A percentile compares a stretch with the other conserved stretches of the same genome.
Conservation (phyloP, 2,888 invertebrate species). For the Patella depressa region DNA sequence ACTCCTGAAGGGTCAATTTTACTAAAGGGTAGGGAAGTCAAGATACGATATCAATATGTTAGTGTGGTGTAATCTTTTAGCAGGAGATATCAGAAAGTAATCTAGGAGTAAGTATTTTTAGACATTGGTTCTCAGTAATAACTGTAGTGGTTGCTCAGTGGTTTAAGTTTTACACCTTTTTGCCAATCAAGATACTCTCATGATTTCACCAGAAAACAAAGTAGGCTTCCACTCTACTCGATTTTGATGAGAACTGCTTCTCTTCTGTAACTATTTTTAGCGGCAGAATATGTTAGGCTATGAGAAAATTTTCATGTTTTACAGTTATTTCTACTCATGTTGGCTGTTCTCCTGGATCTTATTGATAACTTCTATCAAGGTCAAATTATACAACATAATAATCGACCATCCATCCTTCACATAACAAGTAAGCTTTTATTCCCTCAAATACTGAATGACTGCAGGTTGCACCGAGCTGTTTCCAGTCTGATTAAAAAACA, state of each 20-base stretch:
- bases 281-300: background rate
- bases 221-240: constrained; percentile 7
- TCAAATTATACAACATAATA: too few relatives aligned
- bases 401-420: too few relatives aligned
- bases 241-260: background rate
- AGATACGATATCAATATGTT: background rate
- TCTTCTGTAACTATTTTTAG: constrained; percentile 7
- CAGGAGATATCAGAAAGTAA: constrained; percentile 1
- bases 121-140: background rate
- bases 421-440: too few relatives aligned
- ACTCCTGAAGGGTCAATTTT: constrained; percentile 6
- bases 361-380: too few relatives aligned
- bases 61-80: constrained; percentile 5
- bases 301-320: constrained; percentile 1
- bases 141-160: background rate
- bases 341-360: too few relatives aligned
- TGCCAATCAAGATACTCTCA: background rate
- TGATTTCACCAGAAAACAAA: constrained; percentile 10
- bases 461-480: too few relatives aligned
- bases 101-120: constrained; percentile 2
- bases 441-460: too few relatives aligned
- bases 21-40: background rate
- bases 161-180: background rate
- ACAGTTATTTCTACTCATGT: background rate
- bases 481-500: too few relatives aligned